phyloP scores from a whole-genome alignment of 2,888 invertebrate genomes.

The Hofmannophila pseudospretella region DNA sequence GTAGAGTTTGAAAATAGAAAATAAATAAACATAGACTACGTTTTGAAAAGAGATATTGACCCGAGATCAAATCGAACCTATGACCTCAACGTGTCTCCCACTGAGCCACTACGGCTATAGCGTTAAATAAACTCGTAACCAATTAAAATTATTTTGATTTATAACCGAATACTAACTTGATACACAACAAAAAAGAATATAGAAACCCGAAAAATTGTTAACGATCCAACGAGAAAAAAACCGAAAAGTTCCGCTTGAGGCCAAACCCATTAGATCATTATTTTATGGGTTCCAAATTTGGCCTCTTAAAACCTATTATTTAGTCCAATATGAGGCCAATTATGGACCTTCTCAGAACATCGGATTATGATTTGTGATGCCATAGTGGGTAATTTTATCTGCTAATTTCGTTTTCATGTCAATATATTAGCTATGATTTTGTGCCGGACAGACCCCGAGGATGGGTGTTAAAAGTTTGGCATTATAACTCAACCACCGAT shows the following conservation, averaged over 20 bases:
- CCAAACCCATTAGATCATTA: slow-evolving; percentile 53
- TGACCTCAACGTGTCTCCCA: too few species aligned
- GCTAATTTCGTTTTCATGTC: slow-evolving; percentile 10
- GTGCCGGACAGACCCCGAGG: too few species aligned
- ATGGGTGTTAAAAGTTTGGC: too few species aligned
- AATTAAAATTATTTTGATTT: not conserved
- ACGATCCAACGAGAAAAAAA: slow-evolving; percentile 23
- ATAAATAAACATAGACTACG: too few species aligned
- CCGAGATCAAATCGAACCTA: too few species aligned
- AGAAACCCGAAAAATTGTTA: slow-evolving; percentile 25
- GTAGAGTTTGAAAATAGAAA: too few species aligned
- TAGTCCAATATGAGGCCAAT: slow-evolving; percentile 50
- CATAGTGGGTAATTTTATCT: slow-evolving; percentile 2
- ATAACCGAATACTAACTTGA: not conserved
- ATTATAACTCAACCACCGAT: too few species aligned
- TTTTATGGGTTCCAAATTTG: slow-evolving; percentile 68
- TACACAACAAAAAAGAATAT: slow-evolving; percentile 5
- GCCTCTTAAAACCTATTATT: slow-evolving; percentile 53
- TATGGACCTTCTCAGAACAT: slow-evolving; percentile 33
- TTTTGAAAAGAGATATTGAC: too few species aligned
- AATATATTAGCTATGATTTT: slow-evolving; percentile 8
- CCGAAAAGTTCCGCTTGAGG: slow-evolving; percentile 21
- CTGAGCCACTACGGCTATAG: not conserved
- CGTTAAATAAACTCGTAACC: slow-evolving; percentile 2
- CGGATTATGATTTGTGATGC: slow-evolving; percentile 28